Base-by-base conservation (phyloP, 2,888 invertebrate genomes). In the Cantharis nigra region DNA sequence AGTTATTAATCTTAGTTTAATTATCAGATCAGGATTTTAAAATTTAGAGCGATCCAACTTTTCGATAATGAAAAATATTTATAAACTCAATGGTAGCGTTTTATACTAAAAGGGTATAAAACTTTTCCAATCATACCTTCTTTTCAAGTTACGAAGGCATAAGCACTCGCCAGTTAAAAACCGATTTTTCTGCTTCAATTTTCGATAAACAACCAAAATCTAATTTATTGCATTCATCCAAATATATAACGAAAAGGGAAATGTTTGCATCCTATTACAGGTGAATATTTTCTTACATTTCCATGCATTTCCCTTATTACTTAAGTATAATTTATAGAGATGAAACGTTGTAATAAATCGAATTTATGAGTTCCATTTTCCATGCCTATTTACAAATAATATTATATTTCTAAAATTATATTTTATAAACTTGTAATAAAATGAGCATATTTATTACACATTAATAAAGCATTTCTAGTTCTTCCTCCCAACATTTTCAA, bases 401-500 rank as follows among this genome's bases (percentile, higher is more conserved):
- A 72, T 76, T 76, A 69, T 76, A 23, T 16, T 16, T 16, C 16
- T 63, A 70, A 63, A 71, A 70, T 65, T 76, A 64, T 75, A 71
- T 77, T 77, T 73, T 75, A 79, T 79, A 79, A 75, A 75, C 73
- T 63, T 23, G 77, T 75, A 77, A 79, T 79, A 79, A 77, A 77
- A 77, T 26, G 69, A 77, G 77, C 77, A 77, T 74, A 77, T 30
- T 30, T 79, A 79, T 71, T 72, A 63, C 77, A 75, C 79, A 80
- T 80, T 80, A 80, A 80, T 80, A 80, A 80, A 77, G 77, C 77
- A 78, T 78, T 79, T 77, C 79, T 79, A 69, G 74, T 77, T 79
- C 71, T 72, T 72, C 74, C 74, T 78, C 75, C 80, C 74, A 76
- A 76, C 80, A 75, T 77, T 76, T 76, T 74, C 69, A 75, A 74